Percentiles rank a stretch among this genome's conserved stretches.
Conservation (phyloP, 2,797 vertebrate genomes). For the Ceryle rudis region DNA sequence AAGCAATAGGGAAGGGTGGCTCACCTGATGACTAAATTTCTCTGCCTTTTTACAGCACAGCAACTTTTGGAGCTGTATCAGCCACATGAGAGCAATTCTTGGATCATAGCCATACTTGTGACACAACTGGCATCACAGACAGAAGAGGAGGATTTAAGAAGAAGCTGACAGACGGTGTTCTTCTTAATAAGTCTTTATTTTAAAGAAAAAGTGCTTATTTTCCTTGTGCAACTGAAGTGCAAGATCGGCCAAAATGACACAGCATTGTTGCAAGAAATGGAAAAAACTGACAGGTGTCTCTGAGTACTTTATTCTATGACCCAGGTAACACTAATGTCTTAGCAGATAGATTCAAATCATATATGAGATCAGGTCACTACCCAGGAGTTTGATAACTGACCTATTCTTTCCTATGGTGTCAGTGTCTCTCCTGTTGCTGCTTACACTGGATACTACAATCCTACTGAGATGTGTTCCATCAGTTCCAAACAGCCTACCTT, state of each 20-base stretch:
- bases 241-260: not conserved
- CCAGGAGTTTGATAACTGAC: not conserved
- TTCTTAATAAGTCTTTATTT: not conserved
- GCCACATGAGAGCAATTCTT: not conserved
- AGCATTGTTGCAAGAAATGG: not conserved
- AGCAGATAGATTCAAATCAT: not conserved
- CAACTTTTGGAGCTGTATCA: not conserved
- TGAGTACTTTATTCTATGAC: not conserved
- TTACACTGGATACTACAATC: not conserved
- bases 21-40: not conserved
- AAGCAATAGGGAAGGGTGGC: not conserved
- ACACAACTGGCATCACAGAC: not conserved
- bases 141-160: not conserved
- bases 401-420: not conserved
- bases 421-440: not conserved
- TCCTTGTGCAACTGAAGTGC: not conserved
- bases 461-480: not conserved
- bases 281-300: not conserved
- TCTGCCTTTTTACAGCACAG: not conserved
- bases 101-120: not conserved
- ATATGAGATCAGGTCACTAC: not conserved
- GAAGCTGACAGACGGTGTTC: not conserved
- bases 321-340: not conserved
- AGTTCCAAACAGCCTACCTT: not conserved
- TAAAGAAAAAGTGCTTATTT: not conserved